Evolutionary conservation across 1,140 invertebrate species (phyloP).

Genomic region (Triops longicaudatus): DNA sequence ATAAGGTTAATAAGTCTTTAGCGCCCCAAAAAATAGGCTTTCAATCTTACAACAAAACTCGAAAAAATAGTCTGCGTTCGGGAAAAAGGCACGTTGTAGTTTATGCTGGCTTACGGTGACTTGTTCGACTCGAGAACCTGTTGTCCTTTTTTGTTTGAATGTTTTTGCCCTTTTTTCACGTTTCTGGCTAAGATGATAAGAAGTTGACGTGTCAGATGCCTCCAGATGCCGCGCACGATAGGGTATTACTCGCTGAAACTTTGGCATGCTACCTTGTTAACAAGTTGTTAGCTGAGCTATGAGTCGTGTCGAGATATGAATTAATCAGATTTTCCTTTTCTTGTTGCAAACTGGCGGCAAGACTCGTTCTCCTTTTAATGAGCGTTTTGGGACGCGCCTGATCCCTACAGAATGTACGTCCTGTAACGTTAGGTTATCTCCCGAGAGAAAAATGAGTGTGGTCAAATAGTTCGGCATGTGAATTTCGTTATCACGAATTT

Average conservation of each 20-base stretch:
- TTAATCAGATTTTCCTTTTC: background rate
- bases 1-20: background rate
- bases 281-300: background rate
- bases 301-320: background rate
- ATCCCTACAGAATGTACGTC: too few species aligned
- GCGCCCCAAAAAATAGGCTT: background rate
- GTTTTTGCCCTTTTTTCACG: background rate
- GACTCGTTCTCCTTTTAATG: too few species aligned
- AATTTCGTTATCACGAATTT: too few species aligned
- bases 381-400: too few species aligned
- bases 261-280: conserved; percentile 6
- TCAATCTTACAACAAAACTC: too few species aligned
- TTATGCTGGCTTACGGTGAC: too few species aligned
- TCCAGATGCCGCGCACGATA: background rate
- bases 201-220: background rate
- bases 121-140: background rate
- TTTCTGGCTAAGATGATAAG: background rate
- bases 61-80: background rate
- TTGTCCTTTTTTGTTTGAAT: background rate
- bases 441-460: too few species aligned
- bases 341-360: background rate
- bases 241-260: background rate
- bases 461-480: too few species aligned
- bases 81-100: background rate
- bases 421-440: too few species aligned